These are phyloP conservation scores for Balearica regulorum DNA, from an alignment of 2,797 vertebrate species.

Conservation along the genomic window DNA sequence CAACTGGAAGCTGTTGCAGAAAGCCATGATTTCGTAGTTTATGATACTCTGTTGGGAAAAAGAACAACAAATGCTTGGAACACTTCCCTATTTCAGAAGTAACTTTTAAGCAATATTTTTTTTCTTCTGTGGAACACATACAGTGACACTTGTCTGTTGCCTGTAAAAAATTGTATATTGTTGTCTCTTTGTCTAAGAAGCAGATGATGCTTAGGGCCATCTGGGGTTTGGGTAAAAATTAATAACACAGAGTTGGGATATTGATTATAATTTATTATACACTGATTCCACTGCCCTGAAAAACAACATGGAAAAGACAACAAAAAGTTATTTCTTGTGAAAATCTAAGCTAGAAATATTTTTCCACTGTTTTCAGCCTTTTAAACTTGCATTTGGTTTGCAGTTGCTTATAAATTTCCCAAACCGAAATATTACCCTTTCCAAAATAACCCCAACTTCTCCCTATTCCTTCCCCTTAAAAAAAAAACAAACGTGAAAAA, in stretches of 20 bases:
- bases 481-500: background rate
- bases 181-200: background rate
- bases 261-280: background rate
- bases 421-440: background rate
- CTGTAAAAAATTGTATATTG: background rate
- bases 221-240: background rate
- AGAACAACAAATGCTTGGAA: background rate
- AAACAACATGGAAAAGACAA: background rate
- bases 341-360: background rate
- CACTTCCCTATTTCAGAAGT: background rate
- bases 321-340: background rate
- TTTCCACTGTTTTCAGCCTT: slow-evolving; percentile 1
- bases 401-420: background rate
- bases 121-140: background rate
- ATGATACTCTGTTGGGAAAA: background rate
- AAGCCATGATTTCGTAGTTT: background rate
- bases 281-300: background rate
- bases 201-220: background rate
- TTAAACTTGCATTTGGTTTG: background rate
- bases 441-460: background rate
- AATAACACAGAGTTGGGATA: background rate
- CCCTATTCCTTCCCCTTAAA: background rate
- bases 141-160: background rate
- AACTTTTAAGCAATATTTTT: background rate
- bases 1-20: background rate